Conservation (phyloP, 2,113 vertebrate genomes). For the Tapirus terrestris region DNA sequence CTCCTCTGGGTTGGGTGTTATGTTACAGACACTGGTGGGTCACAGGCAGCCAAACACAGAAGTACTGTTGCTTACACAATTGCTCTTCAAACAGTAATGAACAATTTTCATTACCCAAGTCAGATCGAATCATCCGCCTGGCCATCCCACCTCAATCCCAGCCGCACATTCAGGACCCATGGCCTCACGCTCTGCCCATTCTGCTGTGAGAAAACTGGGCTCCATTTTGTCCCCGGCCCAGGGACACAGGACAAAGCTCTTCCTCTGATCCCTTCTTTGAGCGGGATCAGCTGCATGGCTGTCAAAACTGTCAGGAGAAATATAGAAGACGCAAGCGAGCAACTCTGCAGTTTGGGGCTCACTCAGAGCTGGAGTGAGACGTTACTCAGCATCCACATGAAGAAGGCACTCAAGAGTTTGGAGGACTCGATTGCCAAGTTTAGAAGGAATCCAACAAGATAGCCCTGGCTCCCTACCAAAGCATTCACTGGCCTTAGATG, state of each 20-base stretch:
- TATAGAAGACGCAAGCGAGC: neutral
- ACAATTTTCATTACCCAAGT: slow-evolving; percentile 79
- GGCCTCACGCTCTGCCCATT: neutral
- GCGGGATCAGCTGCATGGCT: neutral
- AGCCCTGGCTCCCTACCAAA: slow-evolving; percentile 74
- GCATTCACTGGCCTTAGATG: slow-evolving; percentile 60
- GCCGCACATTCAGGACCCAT: neutral
- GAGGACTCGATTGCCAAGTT: slow-evolving; percentile 44
- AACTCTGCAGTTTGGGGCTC: neutral
- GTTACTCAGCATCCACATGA: slow-evolving; percentile 35
- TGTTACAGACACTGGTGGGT: slow-evolving; percentile 78
- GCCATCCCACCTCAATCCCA: slow-evolving; percentile 61
- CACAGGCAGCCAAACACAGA: slow-evolving; percentile 72
- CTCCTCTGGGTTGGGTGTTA: slow-evolving; percentile 68
- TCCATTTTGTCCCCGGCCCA: neutral
- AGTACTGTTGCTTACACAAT: slow-evolving; percentile 79
- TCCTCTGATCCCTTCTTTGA: slow-evolving; percentile 38
- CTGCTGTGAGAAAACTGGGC: neutral
- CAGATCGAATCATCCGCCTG: slow-evolving; percentile 74
- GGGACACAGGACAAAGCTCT: slow-evolving; percentile 51
- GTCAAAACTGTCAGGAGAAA: slow-evolving; percentile 24
- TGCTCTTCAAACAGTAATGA: slow-evolving; percentile 77
- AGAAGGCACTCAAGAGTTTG: slow-evolving; percentile 27
- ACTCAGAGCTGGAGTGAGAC: neutral
- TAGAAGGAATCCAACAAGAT: slow-evolving; percentile 69